Evolutionary conservation across 2,113 vertebrate species (phyloP).

Genomic region (Mormyrus iriodes): DNA sequence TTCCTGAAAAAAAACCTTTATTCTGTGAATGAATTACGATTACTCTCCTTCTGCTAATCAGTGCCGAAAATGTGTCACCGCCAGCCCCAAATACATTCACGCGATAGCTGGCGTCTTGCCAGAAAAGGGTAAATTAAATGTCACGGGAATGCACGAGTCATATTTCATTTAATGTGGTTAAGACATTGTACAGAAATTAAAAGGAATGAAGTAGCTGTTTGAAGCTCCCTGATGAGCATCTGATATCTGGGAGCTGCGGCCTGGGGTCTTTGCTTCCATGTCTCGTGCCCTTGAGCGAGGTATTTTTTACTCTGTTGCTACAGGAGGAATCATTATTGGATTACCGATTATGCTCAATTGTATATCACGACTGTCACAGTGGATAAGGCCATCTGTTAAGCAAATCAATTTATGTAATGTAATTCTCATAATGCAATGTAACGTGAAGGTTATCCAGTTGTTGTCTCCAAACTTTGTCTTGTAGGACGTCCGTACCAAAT

Average conservation of each 20-base stretch:
- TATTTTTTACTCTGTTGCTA: background rate
- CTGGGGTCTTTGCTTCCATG: background rate
- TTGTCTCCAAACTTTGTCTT: background rate
- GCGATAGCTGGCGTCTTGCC: background rate
- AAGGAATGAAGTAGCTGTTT: background rate
- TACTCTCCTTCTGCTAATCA: background rate
- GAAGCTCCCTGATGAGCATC: background rate
- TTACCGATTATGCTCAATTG: slow-evolving; percentile 3
- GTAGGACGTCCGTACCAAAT: background rate
- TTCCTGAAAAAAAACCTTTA: background rate
- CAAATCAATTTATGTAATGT: slow-evolving; percentile 15
- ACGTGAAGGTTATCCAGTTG: slow-evolving; percentile 10
- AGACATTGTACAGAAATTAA: background rate
- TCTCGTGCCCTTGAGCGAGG: background rate
- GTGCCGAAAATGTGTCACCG: background rate
- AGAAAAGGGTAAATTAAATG: background rate
- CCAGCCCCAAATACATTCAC: background rate
- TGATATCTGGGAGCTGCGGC: background rate
- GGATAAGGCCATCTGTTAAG: slow-evolving; percentile 7
- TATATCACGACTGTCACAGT: background rate
- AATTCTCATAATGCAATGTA: slow-evolving; percentile 19
- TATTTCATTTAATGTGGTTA: background rate
- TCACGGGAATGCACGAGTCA: background rate
- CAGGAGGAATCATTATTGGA: background rate
- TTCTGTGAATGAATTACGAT: background rate